Percentiles rank a stretch among this genome's conserved stretches.
Conservation (phyloP, 1,140 invertebrate genomes). For the Chymomyza costata region DNA sequence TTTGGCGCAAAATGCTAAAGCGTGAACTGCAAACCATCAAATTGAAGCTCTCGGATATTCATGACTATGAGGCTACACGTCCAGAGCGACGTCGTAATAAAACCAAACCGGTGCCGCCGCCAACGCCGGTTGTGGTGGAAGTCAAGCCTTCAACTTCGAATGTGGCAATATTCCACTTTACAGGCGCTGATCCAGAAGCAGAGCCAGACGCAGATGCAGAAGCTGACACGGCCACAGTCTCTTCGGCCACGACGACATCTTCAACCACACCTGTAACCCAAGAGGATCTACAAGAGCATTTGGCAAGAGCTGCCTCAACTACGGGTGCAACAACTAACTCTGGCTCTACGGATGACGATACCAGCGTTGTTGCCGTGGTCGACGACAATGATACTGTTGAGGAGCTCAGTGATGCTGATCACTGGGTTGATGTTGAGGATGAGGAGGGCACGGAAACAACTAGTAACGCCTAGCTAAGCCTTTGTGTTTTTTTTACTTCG, state of each 20-base stretch:
- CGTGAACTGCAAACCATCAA: slow-evolving; percentile 45
- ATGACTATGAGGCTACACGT: slow-evolving; percentile 46
- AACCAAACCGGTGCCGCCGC: slow-evolving; percentile 8
- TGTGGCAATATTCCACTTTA: no score
- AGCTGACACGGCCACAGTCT: slow-evolving; percentile 2
- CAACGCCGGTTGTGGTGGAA: slow-evolving; percentile 3
- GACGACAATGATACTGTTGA: slow-evolving; percentile 54
- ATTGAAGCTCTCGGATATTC: slow-evolving; percentile 39
- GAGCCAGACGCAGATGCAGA: neutral
- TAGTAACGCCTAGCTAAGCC: no score
- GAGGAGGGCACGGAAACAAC: slow-evolving; percentile 32
- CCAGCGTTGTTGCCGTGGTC: slow-evolving; percentile 41
- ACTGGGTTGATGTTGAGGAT: slow-evolving; percentile 43
- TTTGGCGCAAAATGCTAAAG: slow-evolving; percentile 40
- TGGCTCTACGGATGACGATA: slow-evolving; percentile 46
- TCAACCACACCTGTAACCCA: slow-evolving; percentile 34
- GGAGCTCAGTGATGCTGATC: slow-evolving; percentile 55
- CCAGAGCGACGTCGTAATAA: slow-evolving; percentile 39
- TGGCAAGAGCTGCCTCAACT: slow-evolving; percentile 11
- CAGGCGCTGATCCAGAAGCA: slow-evolving; percentile 10
- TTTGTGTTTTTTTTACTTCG: no score
- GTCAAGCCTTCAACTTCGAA: slow-evolving; percentile 35
- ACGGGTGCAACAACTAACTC: slow-evolving; percentile 30
- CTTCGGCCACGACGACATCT: slow-evolving; percentile 23
- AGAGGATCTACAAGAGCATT: slow-evolving; percentile 14